A percentile compares a stretch with the other conserved stretches of the same genome.
Conservation (phyloP, 2,113 vertebrate genomes). For the Eurypyga helias region DNA sequence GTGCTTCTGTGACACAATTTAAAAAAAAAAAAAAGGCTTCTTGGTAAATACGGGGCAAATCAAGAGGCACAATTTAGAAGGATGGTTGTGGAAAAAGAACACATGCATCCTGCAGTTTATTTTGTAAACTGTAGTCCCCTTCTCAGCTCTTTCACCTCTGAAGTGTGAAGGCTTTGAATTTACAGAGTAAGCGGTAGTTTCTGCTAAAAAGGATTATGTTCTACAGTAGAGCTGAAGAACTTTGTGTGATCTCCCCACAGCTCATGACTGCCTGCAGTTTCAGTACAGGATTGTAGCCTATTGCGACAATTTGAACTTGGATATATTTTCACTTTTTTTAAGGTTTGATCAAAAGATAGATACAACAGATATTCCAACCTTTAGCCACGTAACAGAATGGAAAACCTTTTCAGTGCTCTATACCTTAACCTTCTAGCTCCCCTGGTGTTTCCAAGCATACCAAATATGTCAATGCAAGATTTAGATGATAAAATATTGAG, state of each 20-base stretch:
- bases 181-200: background rate
- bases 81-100: rapidly evolving
- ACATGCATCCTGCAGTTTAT: background rate
- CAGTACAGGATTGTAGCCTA: background rate
- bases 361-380: background rate
- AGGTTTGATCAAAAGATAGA: background rate
- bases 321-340: background rate
- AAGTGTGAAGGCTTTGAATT: background rate
- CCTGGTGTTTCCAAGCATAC: background rate
- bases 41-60: background rate
- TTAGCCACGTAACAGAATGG: background rate
- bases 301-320: background rate
- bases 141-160: background rate
- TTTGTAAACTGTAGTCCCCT: background rate
- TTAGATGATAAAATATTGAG: background rate
- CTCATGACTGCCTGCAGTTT: background rate
- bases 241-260: background rate
- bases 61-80: background rate
- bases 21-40: background rate
- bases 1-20: background rate
- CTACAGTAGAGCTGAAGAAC: background rate
- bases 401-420: background rate
- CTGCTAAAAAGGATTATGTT: background rate
- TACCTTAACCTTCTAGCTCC: background rate
- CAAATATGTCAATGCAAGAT: background rate